Percentiles rank a stretch among this genome's conserved stretches.
Evolutionary conservation across 1,140 invertebrate genomes (phyloP).

Genomic region (Phenacoccus solenopsis): DNA sequence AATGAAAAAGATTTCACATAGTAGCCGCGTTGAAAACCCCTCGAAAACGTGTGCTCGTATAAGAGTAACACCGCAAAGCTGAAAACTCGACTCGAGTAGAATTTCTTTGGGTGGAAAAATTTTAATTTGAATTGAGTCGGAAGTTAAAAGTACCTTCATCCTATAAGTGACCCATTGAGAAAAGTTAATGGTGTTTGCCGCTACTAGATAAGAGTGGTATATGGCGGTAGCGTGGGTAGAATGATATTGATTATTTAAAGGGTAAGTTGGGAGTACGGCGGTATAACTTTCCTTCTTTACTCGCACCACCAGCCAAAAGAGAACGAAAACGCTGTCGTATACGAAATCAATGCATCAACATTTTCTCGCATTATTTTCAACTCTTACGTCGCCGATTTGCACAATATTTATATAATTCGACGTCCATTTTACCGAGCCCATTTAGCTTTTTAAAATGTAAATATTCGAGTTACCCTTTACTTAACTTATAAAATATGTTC

Average conservation of each 20-base stretch:
- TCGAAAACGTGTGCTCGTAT: no score
- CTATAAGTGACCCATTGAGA: slow-evolving; percentile 12
- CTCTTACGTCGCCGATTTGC: no score
- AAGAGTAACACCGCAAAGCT: no score
- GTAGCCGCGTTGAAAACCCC: no score
- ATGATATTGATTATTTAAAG: slow-evolving; percentile 15
- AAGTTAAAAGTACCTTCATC: not conserved
- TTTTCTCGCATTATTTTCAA: no score
- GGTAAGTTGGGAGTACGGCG: not conserved
- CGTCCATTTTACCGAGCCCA: no score
- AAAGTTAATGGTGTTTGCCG: slow-evolving; percentile 14
- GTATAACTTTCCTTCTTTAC: slow-evolving; percentile 3
- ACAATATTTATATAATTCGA: no score
- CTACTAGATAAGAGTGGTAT: slow-evolving; percentile 8
- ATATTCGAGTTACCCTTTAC: no score
- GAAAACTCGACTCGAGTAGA: no score
- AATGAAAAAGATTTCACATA: no score
- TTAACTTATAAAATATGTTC: no score
- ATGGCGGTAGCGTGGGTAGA: slow-evolving; percentile 9
- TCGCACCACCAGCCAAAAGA: not conserved
- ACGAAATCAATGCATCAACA: slow-evolving; percentile 6
- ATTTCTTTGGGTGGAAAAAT: not conserved
- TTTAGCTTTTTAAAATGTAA: no score
- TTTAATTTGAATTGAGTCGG: not conserved
- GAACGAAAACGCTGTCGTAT: slow-evolving; percentile 10